These are phyloP conservation scores for Keiferia lycopersicella DNA, from an alignment of 2,888 invertebrate species.

Conservation along the genomic window DNA sequence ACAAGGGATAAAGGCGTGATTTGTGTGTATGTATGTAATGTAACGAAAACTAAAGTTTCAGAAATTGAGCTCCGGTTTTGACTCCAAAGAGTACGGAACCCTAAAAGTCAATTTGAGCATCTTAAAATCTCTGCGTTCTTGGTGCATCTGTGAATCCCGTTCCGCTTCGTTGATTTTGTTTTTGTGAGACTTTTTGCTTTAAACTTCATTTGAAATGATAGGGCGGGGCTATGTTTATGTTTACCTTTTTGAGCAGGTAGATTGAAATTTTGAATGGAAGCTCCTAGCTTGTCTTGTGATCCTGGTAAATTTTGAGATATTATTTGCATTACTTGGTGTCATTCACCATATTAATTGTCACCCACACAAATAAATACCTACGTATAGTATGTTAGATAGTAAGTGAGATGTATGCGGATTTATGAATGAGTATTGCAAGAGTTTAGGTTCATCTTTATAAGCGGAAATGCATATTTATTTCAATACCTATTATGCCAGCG, in stretches of 20 bases:
- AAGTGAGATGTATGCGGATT: no score
- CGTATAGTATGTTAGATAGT: neutral
- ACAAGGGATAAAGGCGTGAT: no score
- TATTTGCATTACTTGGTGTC: constrained; percentile 8
- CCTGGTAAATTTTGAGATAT: constrained; percentile 9
- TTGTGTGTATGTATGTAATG: no score
- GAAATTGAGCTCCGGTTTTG: no score
- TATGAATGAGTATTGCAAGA: no score
- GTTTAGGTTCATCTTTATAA: no score
- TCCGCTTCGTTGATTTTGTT: neutral
- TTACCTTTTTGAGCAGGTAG: neutral
- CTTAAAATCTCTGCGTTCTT: neutral
- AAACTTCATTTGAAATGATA: neutral
- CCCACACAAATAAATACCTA: neutral
- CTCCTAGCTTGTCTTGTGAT: neutral
- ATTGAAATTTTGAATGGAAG: neutral
- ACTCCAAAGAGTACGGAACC: no score
- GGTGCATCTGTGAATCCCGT: constrained; percentile 2
- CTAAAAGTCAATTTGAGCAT: no score
- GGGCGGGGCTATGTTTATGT: neutral
- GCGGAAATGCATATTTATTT: no score
- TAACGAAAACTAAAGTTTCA: no score
- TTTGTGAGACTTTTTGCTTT: neutral
- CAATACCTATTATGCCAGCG: no score
- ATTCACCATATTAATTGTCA: no score